phyloP scores from a whole-genome alignment of 2,888 invertebrate species.

The Polia nebulosa region DNA sequence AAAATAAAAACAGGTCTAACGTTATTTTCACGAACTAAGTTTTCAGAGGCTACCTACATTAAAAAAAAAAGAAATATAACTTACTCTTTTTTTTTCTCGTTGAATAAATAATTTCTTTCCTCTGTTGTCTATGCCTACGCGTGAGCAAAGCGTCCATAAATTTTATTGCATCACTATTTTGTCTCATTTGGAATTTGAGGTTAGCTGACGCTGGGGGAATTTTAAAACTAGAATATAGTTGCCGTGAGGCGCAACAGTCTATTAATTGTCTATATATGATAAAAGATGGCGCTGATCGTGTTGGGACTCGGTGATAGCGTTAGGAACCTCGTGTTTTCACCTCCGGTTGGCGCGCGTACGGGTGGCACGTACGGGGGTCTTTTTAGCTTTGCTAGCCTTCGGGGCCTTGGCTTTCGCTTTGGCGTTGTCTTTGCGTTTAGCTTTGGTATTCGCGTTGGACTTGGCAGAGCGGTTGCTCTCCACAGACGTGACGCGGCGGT shows the following conservation, averaged over 20 bases:
- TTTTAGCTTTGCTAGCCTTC: slow-evolving; percentile 74
- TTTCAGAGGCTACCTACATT: slow-evolving; percentile 66
- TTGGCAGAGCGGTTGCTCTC: slow-evolving; percentile 78
- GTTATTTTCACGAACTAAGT: slow-evolving; percentile 66
- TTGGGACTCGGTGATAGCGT: slow-evolving; percentile 10
- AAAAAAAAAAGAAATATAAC: slow-evolving; percentile 74
- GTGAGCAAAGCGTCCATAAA: slow-evolving; percentile 75
- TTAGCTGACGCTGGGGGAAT: slow-evolving; percentile 68
- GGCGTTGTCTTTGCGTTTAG: slow-evolving; percentile 54
- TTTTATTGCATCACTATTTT: slow-evolving; percentile 79
- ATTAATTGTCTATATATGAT: slow-evolving; percentile 66
- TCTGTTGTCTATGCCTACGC: slow-evolving; percentile 60
- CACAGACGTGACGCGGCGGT: slow-evolving; percentile 77
- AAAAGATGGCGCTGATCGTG: slow-evolving; percentile 64
- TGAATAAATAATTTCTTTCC: slow-evolving; percentile 69
- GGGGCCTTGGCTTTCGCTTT: slow-evolving; percentile 66
- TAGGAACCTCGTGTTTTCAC: slow-evolving; percentile 73
- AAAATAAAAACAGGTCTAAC: slow-evolving; percentile 77
- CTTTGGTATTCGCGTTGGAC: slow-evolving; percentile 69
- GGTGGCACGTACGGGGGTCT: slow-evolving; percentile 74
- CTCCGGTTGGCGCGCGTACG: slow-evolving; percentile 79
- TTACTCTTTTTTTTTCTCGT: slow-evolving; percentile 71
- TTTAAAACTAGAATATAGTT: slow-evolving; percentile 69
- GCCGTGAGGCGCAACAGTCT: slow-evolving; percentile 73
- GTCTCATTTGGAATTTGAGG: slow-evolving; percentile 81